These are phyloP conservation scores for Morinoia aosen DNA, from an alignment of 2,888 invertebrate genomes.

Conservation along the genomic window DNA sequence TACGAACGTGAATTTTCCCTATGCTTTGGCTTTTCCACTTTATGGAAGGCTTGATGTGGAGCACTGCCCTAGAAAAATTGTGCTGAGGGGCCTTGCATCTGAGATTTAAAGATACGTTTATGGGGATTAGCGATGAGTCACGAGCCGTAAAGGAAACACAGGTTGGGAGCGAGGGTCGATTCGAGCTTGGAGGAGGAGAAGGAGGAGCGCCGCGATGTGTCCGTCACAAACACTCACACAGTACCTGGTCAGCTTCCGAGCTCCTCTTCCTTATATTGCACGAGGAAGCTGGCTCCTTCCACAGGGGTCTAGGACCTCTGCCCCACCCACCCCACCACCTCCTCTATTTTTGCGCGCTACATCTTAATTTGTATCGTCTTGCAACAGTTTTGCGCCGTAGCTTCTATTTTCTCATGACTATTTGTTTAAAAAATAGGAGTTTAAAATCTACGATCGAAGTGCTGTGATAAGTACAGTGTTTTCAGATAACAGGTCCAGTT, in stretches of 20 bases:
- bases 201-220: not conserved
- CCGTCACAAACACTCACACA: slow-evolving; percentile 18
- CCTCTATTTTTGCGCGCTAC: not conserved
- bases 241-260: slow-evolving; percentile 41
- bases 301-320: slow-evolving; percentile 6
- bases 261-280: slow-evolving; percentile 49
- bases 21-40: not conserved
- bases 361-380: not conserved
- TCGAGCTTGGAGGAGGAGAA: not conserved
- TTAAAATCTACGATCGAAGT: too few relatives aligned
- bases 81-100: not conserved
- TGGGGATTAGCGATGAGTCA: not conserved
- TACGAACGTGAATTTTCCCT: not conserved
- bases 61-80: not conserved
- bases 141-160: not conserved
- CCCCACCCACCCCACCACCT: slow-evolving; percentile 16
- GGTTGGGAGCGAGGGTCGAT: not conserved
- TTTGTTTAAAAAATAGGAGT: too few relatives aligned
- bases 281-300: slow-evolving; percentile 23
- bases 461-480: not conserved
- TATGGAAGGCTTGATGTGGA: not conserved
- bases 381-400: not conserved
- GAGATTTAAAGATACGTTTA: not conserved
- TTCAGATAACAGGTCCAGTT: not conserved
- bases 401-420: not conserved